Base-by-base conservation (phyloP, 2,113 vertebrate species). In the Thamnaconus septentrionalis region DNA sequence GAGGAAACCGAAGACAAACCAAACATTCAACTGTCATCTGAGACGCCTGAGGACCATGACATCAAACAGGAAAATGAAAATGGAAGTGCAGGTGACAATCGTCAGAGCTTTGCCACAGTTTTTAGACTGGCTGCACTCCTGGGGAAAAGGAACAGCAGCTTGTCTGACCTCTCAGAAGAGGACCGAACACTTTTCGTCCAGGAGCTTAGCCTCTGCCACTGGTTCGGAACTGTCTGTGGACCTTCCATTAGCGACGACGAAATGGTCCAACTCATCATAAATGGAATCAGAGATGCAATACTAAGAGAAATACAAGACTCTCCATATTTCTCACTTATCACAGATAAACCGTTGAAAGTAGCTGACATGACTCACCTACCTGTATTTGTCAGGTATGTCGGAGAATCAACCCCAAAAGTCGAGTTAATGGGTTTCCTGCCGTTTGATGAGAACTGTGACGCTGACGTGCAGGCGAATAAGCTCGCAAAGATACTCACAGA, bases 351-450 rank as follows among this genome's bases (percentile, higher is more conserved):
- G 2, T 93, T 97, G 1, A 89, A 91, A 55, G 91, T 96, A 42
- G 91, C 89, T 0, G 93, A 93, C 7, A 89, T 93, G 53, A 94
- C 93, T 3, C 91, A 95, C 58, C 65, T 98, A 42, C 96, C 97
- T 0, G 92, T 97, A 11, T 86, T 97, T 80, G 91, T 98, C 68
- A 88, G 96, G 45, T 98, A 95, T 43, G 94, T 99, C 0, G 92
- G 94, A 5, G 93, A 94, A 31, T 93, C 94, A 49, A 90, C 94
- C 40, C 91, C 96, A 0, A 92, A 95, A 76, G 96, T 98, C 41
- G 96, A 97, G 67, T 93, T 98, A 10, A 53, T 98, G 8, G 96
- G 95, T 0, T 99, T 98, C 77, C 80, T 98, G 50, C 94, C 93
- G 0, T 94, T 95, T 3, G 91, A 95, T 56, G 89, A 87, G 56